Evolutionary conservation across 1,140 invertebrate species (phyloP), one percentile per base, ranked within the genome.

Genomic region (Eupristina koningsbergeri): DNA sequence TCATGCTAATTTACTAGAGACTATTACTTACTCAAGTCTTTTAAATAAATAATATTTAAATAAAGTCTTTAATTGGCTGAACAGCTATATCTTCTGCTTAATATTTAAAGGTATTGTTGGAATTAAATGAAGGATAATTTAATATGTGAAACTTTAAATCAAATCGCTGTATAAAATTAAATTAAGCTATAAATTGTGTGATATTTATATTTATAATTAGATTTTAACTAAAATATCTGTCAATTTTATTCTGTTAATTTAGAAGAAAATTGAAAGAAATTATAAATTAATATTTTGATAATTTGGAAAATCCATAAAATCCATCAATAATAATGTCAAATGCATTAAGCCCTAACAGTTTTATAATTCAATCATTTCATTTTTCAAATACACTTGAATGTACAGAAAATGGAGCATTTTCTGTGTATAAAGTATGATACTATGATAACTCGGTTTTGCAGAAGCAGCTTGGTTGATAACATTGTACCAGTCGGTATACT

Each of bases 391-490:
- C 7, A 53, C 9, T 19, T 67, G 67, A 79, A 84, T 84, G 73
- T 79, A 74, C 53, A 80, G 63, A 79, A 73, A 34, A 63, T 79
- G n/a, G 26, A 74, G 58, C 64, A 69, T 81, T 76, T 61, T 76
- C 19, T 71, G 74, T 83, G 81, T 71, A 78, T 34, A 77, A 77
- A 71, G 61, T 36, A 83, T 83, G 81, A 83, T 83, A 83, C 78
- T 75, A n/a, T n/a, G n/a, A n/a, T n/a, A n/a, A 58, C 47, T 13
- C 15, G 19, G 15, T 29, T 39, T 63, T 41, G 81, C 61, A 36
- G 67, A 39, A 7, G 34, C 74, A 34, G 74, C 74, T 77, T 73
- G 31, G 58, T 29, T 78, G 82, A 84, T 84, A 84, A 84, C 67
- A 31, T 47, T 63, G 50, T 73, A 63, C 31, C 82, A 50, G 82